phyloP scores from a whole-genome alignment of 2,888 invertebrate species.

The Rhopalosiphum nymphaeae region DNA sequence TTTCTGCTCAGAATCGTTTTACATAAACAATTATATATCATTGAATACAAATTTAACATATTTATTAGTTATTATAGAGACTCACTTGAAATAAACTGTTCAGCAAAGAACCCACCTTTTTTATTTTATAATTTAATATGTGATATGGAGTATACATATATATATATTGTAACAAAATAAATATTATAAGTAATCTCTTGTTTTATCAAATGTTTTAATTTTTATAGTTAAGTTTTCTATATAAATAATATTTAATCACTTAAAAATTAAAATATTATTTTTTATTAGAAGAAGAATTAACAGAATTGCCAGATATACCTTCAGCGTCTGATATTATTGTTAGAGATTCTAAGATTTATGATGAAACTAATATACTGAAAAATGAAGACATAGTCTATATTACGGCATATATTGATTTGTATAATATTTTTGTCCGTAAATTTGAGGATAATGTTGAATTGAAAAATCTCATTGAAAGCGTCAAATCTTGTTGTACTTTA shows the following conservation, averaged over 20 bases:
- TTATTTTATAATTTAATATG: background rate
- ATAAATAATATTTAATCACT: background rate
- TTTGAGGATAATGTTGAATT: slow-evolving; percentile 36
- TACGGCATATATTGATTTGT: slow-evolving; percentile 47
- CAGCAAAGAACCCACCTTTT: too few species aligned
- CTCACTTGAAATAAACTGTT: too few species aligned
- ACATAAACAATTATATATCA: too few species aligned
- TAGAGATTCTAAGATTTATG: background rate
- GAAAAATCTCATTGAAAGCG: slow-evolving; percentile 34
- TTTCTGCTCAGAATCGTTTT: too few species aligned
- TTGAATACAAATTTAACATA: too few species aligned
- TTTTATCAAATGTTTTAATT: background rate
- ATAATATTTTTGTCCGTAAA: slow-evolving; percentile 59
- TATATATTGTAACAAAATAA: background rate
- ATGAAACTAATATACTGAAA: background rate
- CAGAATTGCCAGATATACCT: background rate
- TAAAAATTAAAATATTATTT: background rate
- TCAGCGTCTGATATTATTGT: background rate
- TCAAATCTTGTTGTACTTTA: slow-evolving; percentile 32
- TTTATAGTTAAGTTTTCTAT: too few species aligned
- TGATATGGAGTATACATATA: background rate
- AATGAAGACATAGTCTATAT: slow-evolving; percentile 51
- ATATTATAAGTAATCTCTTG: background rate
- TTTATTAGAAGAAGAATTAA: background rate
- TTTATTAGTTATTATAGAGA: too few species aligned